These are phyloP conservation scores for Drosophila cognata DNA, from an alignment of 2,888 invertebrate species.

Conservation along the genomic window DNA sequence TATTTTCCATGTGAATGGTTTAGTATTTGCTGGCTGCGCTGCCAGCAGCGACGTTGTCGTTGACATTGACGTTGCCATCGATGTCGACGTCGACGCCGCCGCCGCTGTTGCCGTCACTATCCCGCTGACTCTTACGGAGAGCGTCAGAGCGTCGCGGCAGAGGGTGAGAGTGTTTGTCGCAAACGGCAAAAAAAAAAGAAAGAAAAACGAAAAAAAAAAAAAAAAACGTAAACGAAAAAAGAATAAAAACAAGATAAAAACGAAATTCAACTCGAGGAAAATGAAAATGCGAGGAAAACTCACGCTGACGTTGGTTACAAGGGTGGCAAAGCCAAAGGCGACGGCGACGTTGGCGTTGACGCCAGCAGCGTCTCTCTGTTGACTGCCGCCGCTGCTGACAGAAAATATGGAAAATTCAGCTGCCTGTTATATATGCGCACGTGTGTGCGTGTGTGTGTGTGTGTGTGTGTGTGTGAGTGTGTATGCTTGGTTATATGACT, in stretches of 20 bases:
- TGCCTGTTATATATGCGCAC: slow-evolving; percentile 14
- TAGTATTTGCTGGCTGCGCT: slow-evolving; percentile 26
- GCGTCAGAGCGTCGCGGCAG: slow-evolving; percentile 8
- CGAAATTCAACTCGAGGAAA: slow-evolving; percentile 51
- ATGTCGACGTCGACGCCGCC: not conserved
- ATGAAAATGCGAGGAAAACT: slow-evolving; percentile 49
- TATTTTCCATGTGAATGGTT: slow-evolving; percentile 72
- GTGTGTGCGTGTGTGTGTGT: not conserved
- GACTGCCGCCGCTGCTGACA: slow-evolving; percentile 15
- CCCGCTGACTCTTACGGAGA: slow-evolving; percentile 2
- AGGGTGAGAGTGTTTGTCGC: slow-evolving; percentile 39
- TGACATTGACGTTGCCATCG: slow-evolving; percentile 18
- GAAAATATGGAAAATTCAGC: slow-evolving; percentile 56
- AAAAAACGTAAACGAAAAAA: not conserved
- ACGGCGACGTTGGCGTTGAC: slow-evolving; percentile 4
- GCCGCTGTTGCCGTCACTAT: slow-evolving; percentile 5
- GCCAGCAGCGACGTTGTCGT: slow-evolving; percentile 3
- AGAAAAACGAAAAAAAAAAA: not conserved
- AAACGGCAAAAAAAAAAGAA: slow-evolving; percentile 19
- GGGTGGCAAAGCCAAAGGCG: slow-evolving; percentile 52
- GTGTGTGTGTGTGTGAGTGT: not conserved
- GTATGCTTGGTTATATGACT: not conserved
- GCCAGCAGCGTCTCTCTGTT: slow-evolving; percentile 18
- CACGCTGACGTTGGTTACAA: slow-evolving; percentile 36
- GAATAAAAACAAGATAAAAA: slow-evolving; percentile 15